These are phyloP conservation scores for Pachymerium ferrugineum DNA, from an alignment of 2,888 invertebrate species.

Conservation along the genomic window DNA sequence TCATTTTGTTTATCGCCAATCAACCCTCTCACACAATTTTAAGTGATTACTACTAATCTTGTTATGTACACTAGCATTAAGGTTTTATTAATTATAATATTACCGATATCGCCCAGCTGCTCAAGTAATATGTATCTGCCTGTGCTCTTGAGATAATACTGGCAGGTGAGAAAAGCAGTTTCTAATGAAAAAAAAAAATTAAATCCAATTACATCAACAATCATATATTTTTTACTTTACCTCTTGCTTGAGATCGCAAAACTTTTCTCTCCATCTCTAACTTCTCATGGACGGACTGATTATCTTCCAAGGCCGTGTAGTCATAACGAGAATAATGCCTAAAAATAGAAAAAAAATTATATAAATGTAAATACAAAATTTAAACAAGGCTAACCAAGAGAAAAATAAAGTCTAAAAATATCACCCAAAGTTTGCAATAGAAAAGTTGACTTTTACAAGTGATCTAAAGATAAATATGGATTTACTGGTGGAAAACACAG, in stretches of 20 bases:
- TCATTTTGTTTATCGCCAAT: neutral
- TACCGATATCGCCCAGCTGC: constrained; percentile 71
- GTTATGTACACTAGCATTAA: too few relatives aligned
- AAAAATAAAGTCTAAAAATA: neutral
- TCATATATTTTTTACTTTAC: constrained; percentile 37
- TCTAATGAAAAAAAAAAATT: constrained; percentile 46
- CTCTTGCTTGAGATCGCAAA: constrained; percentile 42
- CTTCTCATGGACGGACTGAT: constrained; percentile 54
- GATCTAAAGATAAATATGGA: too few relatives aligned
- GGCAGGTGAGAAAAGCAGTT: constrained; percentile 61
- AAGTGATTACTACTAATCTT: too few relatives aligned
- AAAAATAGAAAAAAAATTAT: constrained; percentile 36
- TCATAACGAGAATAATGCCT: constrained; percentile 57
- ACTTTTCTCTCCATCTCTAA: constrained; percentile 59
- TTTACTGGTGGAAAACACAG: too few relatives aligned
- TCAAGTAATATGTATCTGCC: constrained; percentile 69
- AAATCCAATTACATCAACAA: neutral
- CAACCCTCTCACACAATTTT: neutral
- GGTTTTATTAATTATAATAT: too few relatives aligned
- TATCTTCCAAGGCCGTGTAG: constrained; percentile 63
- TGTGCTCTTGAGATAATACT: constrained; percentile 57
- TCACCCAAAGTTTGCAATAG: neutral
- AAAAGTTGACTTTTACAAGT: too few relatives aligned
- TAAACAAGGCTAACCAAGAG: neutral
- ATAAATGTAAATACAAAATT: neutral